Evolutionary conservation across 1,140 invertebrate species (phyloP), one percentile per base, ranked within the genome.

Genomic region (Halesus radiatus): DNA sequence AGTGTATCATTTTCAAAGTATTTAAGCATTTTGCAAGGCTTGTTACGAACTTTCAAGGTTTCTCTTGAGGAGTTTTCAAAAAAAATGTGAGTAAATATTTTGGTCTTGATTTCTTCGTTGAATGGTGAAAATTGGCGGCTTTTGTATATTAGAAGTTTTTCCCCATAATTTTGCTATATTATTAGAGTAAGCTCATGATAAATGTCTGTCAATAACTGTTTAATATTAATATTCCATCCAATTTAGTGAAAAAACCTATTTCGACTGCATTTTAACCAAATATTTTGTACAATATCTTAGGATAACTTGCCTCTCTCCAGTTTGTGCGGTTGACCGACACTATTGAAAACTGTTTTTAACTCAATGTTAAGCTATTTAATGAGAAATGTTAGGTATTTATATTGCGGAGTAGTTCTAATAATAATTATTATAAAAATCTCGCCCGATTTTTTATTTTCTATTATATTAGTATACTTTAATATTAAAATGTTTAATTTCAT

Each of bases 261-360:
- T 72, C 23, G 68, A 72, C 68, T 72, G 68, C 68, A 72, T 72
- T 22, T 52, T 72, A 72, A 72, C 68, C 68, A 72, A 72, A 72
- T 72, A 72, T 72, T 26, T 72, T 72, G 32, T 72, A 45, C 50
- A 45, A 18, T 52, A 22, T 72, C 18, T 20, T 72, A 72, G 20
- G 45, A 50, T 72, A 72, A 72, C 20, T 18, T 66, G 20, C 15
- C 18, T 26, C 23, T 66, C 22, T 66, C 26, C 5, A 18, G 18
- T 56, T n/a, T 13, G 62, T 66, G 62, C 29, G 8, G n/a, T 60
- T 60, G 37, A 45, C 37, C 37, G 37, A 45, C 37, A 45, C 37
- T 45, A 45, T 45, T 45, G 37, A 45, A 10, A 13, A 45, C 37
- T 45, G 37, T 45, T 45, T n/a, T 45, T 13, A 60, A 60, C 56